Conservation (phyloP, 2,797 vertebrate species). For the Peromyscus nudipes region DNA sequence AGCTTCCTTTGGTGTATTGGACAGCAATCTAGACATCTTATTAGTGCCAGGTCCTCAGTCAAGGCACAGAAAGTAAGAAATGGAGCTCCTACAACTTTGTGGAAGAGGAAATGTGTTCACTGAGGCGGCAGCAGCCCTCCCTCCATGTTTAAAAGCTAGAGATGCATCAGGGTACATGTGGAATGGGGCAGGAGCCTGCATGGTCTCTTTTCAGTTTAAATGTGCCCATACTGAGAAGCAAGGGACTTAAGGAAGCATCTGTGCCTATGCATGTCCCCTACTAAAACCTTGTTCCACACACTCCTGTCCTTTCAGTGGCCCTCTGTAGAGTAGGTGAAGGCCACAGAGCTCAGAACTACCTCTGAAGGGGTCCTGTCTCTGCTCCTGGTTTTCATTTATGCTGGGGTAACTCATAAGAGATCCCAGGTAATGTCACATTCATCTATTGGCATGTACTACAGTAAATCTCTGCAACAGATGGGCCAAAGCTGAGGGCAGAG, state of each 20-base stretch:
- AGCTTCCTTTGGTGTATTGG: neutral
- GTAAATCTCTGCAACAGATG: neutral
- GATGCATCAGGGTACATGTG: fast-evolving
- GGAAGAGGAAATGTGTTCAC: neutral
- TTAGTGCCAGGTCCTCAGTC: too few relatives aligned
- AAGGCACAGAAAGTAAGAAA: neutral
- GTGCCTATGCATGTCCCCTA: neutral
- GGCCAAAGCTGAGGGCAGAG: neutral
- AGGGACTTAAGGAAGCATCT: neutral
- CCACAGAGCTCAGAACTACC: neutral
- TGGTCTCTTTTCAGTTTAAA: neutral
- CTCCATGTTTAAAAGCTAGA: too few relatives aligned
- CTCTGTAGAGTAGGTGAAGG: neutral
- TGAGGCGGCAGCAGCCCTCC: neutral
- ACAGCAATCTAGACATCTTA: neutral
- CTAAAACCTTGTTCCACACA: neutral
- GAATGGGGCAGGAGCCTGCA: neutral
- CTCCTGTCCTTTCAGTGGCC: neutral
- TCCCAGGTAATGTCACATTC: neutral
- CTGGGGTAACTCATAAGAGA: neutral
- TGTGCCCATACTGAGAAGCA: neutral
- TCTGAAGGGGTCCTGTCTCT: neutral
- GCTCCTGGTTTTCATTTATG: neutral
- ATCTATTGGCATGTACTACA: neutral
- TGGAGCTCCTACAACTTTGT: neutral